These are phyloP conservation scores for Athetis lepigone DNA, from an alignment of 2,888 invertebrate genomes.

Conservation along the genomic window DNA sequence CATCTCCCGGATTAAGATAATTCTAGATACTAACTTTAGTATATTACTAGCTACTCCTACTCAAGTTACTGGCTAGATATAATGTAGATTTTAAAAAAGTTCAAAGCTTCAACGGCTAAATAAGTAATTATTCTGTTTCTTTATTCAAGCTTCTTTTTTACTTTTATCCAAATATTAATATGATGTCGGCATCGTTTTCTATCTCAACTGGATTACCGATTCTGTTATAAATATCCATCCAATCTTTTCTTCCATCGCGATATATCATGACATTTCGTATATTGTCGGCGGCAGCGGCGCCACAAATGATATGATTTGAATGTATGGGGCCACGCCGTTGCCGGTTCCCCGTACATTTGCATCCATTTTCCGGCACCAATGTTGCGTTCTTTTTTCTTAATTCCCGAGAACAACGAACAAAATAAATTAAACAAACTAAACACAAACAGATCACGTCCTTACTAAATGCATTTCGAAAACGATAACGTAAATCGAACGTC, in stretches of 20 bases:
- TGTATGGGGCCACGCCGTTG: constrained; percentile 44
- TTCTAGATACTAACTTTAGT: neutral
- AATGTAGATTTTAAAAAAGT: neutral
- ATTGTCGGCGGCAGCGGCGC: constrained; percentile 39
- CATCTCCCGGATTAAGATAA: constrained; percentile 14
- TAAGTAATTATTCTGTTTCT: neutral
- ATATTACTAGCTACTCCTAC: neutral
- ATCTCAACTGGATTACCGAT: constrained; percentile 28
- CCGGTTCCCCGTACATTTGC: constrained; percentile 52
- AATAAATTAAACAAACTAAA: constrained; percentile 63
- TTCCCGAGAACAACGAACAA: constrained; percentile 56
- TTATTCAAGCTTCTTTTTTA: neutral
- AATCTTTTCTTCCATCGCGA: constrained; percentile 44
- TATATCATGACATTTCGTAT: constrained; percentile 40
- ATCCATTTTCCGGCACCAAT: constrained; percentile 41
- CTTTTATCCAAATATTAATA: neutral
- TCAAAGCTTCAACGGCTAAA: neutral
- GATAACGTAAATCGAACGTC: constrained; percentile 75
- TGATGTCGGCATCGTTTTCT: constrained; percentile 9
- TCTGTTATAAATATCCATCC: constrained; percentile 43
- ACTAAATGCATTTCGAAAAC: constrained; percentile 72
- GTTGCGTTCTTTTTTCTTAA: constrained; percentile 45
- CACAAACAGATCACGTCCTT: constrained; percentile 73
- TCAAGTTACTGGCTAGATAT: neutral
- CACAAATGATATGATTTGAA: constrained; percentile 58